Base-by-base conservation (phyloP, 2,888 invertebrate species). In the Oegoconia quadripuncta region DNA sequence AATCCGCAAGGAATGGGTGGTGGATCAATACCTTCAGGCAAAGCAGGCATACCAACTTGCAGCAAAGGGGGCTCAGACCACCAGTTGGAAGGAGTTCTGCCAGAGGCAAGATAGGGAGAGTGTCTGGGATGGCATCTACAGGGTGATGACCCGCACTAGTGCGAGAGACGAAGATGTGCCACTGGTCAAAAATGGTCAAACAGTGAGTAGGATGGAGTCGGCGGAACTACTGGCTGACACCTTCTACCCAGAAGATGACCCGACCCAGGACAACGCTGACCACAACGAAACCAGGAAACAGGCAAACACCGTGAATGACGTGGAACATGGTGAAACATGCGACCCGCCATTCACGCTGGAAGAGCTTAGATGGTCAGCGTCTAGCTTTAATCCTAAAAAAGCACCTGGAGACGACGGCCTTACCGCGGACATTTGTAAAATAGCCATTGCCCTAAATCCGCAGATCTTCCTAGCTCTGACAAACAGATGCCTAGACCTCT, bases 1-100 rank as follows among this genome's bases (percentile, higher is more conserved):
- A 4, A 29, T 27, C 8, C 34, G 51, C 0, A 47, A 41, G 32
- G 2, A 26, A 5, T 29, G 9, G 8, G 50, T 54, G 13, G 35
- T n/a, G n/a, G n/a, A n/a, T n/a, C n/a, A n/a, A n/a, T n/a, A n/a
- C n/a, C n/a, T n/a, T n/a, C n/a, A n/a, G n/a, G n/a, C n/a, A n/a
- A n/a, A 48, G 35, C 40, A 41, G 35, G 25, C 29, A 27, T 51
- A 55, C 32, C 41, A 50, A 30, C 7, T 17, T 8, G 26, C 23
- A 27, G 40, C 32, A 0, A 30, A 38, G n/a, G 27, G 15, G 7
- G 51, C 51, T 0, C 40, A 42, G 13, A 41, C 22, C 2, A 11
- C 33, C 0, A 50, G 52, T 22, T 51, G 54, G 52, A 54, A 41
- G 18, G 32, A 28, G 1, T 50, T 45, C 12, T 53, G 52, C 5